Percentiles rank a stretch among this genome's conserved stretches.
Conservation (phyloP, 2,113 vertebrate species). For the Macquaria ambigua region DNA sequence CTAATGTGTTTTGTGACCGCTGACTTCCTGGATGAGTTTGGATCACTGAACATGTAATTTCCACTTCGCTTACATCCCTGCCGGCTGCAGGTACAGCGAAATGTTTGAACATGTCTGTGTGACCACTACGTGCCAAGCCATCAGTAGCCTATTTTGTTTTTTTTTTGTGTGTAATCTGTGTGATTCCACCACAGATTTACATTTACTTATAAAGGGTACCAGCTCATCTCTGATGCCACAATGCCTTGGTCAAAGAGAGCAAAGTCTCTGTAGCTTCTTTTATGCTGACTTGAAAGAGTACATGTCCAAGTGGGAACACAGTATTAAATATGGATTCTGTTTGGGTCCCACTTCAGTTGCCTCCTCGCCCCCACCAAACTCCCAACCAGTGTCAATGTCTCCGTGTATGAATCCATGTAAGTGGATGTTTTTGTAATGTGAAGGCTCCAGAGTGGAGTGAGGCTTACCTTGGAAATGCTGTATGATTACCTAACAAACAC, state of each 20-base stretch:
- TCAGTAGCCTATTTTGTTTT: slow-evolving; percentile 59
- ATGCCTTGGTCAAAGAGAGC: slow-evolving; percentile 60
- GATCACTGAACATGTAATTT: slow-evolving; percentile 83
- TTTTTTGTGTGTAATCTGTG: slow-evolving; percentile 25
- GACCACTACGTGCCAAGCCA: slow-evolving; percentile 76
- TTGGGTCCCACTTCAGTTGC: slow-evolving; percentile 73
- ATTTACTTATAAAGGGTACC: slow-evolving; percentile 33
- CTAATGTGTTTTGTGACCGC: slow-evolving; percentile 73
- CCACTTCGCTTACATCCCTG: slow-evolving; percentile 83
- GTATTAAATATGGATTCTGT: slow-evolving; percentile 80
- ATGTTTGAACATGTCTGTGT: slow-evolving; percentile 69
- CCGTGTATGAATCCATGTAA: slow-evolving; percentile 73
- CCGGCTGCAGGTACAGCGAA: slow-evolving; percentile 73
- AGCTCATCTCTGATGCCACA: slow-evolving; percentile 66
- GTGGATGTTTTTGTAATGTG: slow-evolving; percentile 82
- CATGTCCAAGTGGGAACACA: slow-evolving; percentile 69
- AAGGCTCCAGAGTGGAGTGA: slow-evolving; percentile 74
- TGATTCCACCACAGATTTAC: slow-evolving; percentile 43
- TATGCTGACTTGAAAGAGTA: slow-evolving; percentile 80
- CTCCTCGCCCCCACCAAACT: slow-evolving; percentile 51
- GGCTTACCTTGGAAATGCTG: slow-evolving; percentile 73
- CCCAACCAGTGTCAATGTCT: slow-evolving; percentile 63
- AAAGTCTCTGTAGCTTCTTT: slow-evolving; percentile 78
- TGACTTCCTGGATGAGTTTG: slow-evolving; percentile 80
- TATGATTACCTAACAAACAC: slow-evolving; percentile 80